Evolutionary conservation across 2,888 invertebrate genomes (phyloP).

Genomic region (Rugalucina vietnamica): DNA sequence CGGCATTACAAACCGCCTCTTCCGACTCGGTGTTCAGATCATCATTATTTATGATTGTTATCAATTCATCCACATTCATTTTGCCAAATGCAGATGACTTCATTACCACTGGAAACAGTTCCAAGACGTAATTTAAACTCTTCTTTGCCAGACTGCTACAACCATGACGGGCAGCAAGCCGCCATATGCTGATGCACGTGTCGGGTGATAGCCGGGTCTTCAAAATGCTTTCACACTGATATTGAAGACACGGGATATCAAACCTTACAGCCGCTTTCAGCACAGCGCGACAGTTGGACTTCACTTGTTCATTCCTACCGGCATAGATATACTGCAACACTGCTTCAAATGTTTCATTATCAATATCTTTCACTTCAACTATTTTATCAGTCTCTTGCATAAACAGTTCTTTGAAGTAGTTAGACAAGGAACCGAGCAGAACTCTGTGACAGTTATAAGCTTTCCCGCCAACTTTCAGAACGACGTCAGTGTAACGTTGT

Average conservation of each 20-base stretch:
- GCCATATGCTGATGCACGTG: slow-evolving; percentile 93
- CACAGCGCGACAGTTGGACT: slow-evolving; percentile 89
- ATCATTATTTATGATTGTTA: slow-evolving; percentile 90
- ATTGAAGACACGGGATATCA: slow-evolving; percentile 91
- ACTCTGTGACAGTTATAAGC: slow-evolving; percentile 55
- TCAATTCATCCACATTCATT: slow-evolving; percentile 90
- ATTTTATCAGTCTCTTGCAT: slow-evolving; percentile 42
- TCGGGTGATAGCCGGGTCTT: slow-evolving; percentile 87
- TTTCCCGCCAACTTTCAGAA: slow-evolving; percentile 48
- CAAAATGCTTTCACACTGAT: slow-evolving; percentile 91
- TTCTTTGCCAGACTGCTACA: slow-evolving; percentile 89
- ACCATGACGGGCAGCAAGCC: slow-evolving; percentile 90
- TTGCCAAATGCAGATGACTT: slow-evolving; percentile 69
- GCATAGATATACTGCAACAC: slow-evolving; percentile 93
- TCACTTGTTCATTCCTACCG: slow-evolving; percentile 89
- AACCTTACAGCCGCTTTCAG: slow-evolving; percentile 93
- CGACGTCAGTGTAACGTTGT: slow-evolving; percentile 55
- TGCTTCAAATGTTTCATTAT: slow-evolving; percentile 90
- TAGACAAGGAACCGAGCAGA: slow-evolving; percentile 56
- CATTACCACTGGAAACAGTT: slow-evolving; percentile 62
- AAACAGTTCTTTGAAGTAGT: slow-evolving; percentile 58
- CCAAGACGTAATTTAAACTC: slow-evolving; percentile 89
- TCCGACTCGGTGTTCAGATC: slow-evolving; percentile 94
- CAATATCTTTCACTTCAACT: slow-evolving; percentile 83
- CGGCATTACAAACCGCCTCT: slow-evolving; percentile 90